Evolutionary conservation across 2,113 vertebrate genomes (phyloP), one percentile per base, ranked within the genome.

Genomic region (Ciconia boyciana): DNA sequence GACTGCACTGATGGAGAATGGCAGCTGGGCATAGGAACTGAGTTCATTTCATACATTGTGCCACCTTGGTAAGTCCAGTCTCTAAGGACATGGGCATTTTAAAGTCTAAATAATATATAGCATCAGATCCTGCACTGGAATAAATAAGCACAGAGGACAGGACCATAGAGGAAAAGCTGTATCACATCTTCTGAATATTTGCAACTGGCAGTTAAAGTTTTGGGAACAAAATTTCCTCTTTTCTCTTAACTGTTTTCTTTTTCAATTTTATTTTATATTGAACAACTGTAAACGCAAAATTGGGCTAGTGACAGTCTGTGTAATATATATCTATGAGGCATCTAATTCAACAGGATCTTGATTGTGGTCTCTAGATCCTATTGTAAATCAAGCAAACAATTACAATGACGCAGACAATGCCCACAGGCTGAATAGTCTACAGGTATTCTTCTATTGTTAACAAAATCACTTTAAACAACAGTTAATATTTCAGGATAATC

Each of bases 391-490:
- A 89, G 76, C 54, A 86, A 93, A 96, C 94, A 87, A 93, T 82
- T 79, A 46, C 84, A 79, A 71, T 49, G 74, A 91, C 0, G 1
- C 19, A 89, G 90, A 79, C 84, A 90, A 90, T 1, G 0, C 48
- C 72, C 80, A 72, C 49, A 62, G 28, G 70, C 54, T 44, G 74
- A 94, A 72, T 3, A 76, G 20, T 25, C 52, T 61, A 82, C 82
- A 96, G 94, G 92, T 93, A 95, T 79, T 89, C 31, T 77, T 75
- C 91, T 69, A 54, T 58, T 95, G 90, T 90, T 91, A 96, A 87
- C 12, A 94, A 89, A 74, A 94, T 64, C 48, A 54, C 60, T 92
- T 94, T 66, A 90, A 94, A 91, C 82, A 94, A 65, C 9, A 32
- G 71, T 22, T 96, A 95, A 80, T 69, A 71, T 83, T 83, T 95